Evolutionary conservation across 2,888 invertebrate species (phyloP).

Genomic region (Parapristionchus giblindavisi): DNA sequence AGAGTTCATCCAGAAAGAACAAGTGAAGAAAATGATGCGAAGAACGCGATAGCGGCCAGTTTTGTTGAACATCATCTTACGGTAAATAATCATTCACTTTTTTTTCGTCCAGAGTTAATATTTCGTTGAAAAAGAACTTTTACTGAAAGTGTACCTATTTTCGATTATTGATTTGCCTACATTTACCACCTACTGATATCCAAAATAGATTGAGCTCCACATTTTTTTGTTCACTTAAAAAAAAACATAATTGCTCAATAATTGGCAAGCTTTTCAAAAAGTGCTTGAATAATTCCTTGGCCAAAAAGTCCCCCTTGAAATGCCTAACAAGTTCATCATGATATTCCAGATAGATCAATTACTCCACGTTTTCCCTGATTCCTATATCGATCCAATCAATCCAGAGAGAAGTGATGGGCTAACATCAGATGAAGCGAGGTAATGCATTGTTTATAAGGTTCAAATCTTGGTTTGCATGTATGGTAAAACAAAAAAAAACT

Average conservation of each 20-base stretch:
- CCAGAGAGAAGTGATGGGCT: constrained; percentile 66
- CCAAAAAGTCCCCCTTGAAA: not conserved
- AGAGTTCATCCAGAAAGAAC: not conserved
- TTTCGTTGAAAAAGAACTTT: no score
- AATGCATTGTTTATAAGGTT: no score
- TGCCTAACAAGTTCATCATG: not conserved
- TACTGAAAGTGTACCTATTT: no score
- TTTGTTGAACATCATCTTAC: constrained; percentile 66
- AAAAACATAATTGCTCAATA: no score
- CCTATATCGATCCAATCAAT: constrained; percentile 58
- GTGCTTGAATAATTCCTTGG: not conserved
- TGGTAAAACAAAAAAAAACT: no score
- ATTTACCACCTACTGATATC: no score
- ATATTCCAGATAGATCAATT: constrained; percentile 40
- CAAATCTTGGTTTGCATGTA: no score
- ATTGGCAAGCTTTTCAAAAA: not conserved
- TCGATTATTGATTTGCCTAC: no score
- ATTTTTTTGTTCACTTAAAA: no score
- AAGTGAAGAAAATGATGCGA: constrained; percentile 19
- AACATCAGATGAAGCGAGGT: constrained; percentile 54
- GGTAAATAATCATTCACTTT: no score
- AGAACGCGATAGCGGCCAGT: constrained; percentile 47
- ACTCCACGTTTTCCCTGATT: constrained; percentile 63
- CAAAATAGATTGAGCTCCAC: no score
- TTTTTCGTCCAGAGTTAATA: no score